Percentiles rank a stretch among this genome's conserved stretches.
Conservation (phyloP, 2,113 vertebrate species). For the Corvus moneduloides region DNA sequence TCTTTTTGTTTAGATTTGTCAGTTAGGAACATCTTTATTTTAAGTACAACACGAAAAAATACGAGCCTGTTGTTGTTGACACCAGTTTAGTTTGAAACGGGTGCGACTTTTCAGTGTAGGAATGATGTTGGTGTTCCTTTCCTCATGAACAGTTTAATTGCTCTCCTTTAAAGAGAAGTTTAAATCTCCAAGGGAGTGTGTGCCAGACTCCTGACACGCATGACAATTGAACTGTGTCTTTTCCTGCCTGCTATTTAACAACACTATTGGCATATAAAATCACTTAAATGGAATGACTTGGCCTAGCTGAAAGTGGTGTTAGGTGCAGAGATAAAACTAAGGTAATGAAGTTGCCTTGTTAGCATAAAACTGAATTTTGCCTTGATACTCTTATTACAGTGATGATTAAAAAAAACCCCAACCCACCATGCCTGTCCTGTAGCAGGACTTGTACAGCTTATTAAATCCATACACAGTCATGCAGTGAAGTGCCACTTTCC, state of each 20-base stretch:
- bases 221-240: slow-evolving; percentile 51
- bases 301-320: background rate
- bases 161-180: slow-evolving; percentile 46
- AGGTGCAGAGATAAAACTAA: background rate
- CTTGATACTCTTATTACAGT: background rate
- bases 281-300: background rate
- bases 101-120: background rate
- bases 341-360: background rate
- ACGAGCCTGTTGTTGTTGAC: background rate
- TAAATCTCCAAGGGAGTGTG: slow-evolving; percentile 38
- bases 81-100: background rate
- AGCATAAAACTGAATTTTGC: background rate
- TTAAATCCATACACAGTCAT: background rate
- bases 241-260: slow-evolving; percentile 42
- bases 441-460: background rate
- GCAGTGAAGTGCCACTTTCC: background rate
- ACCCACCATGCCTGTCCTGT: background rate
- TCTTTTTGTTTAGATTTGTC: background rate
- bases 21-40: slow-evolving; percentile 19
- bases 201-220: slow-evolving; percentile 51
- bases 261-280: slow-evolving; percentile 36
- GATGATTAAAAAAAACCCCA: background rate
- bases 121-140: background rate
- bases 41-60: background rate
- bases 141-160: slow-evolving; percentile 18